Base-by-base conservation (phyloP, 2,888 invertebrate species). In the Unio pictorum region DNA sequence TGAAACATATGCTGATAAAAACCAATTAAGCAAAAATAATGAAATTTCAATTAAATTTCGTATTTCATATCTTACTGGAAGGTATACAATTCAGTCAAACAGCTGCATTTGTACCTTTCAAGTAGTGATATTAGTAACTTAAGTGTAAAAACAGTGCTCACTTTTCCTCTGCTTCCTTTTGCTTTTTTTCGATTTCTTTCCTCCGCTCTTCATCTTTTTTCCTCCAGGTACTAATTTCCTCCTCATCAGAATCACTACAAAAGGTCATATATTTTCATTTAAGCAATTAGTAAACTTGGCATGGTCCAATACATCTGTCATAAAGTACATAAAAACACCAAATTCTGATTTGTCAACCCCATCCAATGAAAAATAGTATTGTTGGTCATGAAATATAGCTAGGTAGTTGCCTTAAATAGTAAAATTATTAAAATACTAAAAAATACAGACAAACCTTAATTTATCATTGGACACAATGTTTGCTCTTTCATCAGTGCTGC, bases 161-260 rank as follows among this genome's bases (percentile, higher is more conserved):
- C 86, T 74, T 84, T 73, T 86, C 85, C 66, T 81, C 82, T 45
- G 84, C 86, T 64, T 84, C 84, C 61, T 81, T 82, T 58, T 81
- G 59, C 62, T 83, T 83, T 67, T 72, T 79, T 73, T 84, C 82
- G 23, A 85, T 76, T 72, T 79, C 82, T 64, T 84, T 81, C 72
- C 84, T 84, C 65, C 82, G 78, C 67, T 86, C 86, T 45, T 80
- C 85, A 70, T 87, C 86, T 71, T 82, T 83, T 72, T 86, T 87
- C 79, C 86, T 84, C 87, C 86, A 86, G 23, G 79, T 79, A 69
- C 86, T 86, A 15, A 83, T 58, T 11, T 56, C 70, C 3, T 76
- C 81, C 26, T 79, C 81, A 55, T 81, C 81, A 11, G 75, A 78
- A 55, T 84, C 84, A 75, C 80, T 82, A 69, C 15, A 74, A 69